Evolutionary conservation across 2,888 invertebrate genomes (phyloP).

Genomic region (Pachliopta kotzebuea): DNA sequence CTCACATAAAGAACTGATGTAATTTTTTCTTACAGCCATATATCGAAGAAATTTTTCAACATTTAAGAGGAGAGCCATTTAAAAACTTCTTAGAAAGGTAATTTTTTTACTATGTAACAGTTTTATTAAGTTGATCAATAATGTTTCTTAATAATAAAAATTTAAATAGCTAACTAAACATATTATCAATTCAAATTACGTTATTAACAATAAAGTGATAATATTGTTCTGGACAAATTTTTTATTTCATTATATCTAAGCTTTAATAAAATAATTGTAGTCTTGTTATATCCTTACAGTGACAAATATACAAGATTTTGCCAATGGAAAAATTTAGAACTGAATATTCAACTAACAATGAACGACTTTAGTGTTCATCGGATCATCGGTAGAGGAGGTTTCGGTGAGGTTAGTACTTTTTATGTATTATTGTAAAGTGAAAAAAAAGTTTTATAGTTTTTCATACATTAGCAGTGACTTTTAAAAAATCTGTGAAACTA

Average conservation of each 20-base stretch:
- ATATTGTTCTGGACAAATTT: too few species aligned
- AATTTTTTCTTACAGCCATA: conserved; percentile 91
- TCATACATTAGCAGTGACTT: too few species aligned
- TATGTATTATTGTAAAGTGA: not conserved
- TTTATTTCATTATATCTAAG: too few species aligned
- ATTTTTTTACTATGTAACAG: conserved; percentile 33
- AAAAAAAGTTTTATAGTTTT: too few species aligned
- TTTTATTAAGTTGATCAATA: too few species aligned
- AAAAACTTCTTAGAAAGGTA: conserved; percentile 99
- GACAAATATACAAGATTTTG: conserved; percentile 99
- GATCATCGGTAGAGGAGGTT: conserved; percentile 99
- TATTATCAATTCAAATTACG: too few species aligned
- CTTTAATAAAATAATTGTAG: too few species aligned
- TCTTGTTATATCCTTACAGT: conserved; percentile 80
- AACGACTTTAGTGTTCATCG: conserved; percentile 99
- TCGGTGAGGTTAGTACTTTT: conserved; percentile 87
- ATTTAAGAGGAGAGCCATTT: conserved; percentile 97
- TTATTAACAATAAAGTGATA: too few species aligned
- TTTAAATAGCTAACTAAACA: too few species aligned
- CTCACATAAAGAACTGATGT: conserved; percentile 25
- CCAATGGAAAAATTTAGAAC: conserved; percentile 99
- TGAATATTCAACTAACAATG: conserved; percentile 99
- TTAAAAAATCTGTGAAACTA: too few species aligned
- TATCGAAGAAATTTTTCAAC: conserved; percentile 99
- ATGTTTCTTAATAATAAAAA: too few species aligned